Evolutionary conservation across 2,888 invertebrate genomes (phyloP).

Genomic region (Acanthosepion pharaonis): DNA sequence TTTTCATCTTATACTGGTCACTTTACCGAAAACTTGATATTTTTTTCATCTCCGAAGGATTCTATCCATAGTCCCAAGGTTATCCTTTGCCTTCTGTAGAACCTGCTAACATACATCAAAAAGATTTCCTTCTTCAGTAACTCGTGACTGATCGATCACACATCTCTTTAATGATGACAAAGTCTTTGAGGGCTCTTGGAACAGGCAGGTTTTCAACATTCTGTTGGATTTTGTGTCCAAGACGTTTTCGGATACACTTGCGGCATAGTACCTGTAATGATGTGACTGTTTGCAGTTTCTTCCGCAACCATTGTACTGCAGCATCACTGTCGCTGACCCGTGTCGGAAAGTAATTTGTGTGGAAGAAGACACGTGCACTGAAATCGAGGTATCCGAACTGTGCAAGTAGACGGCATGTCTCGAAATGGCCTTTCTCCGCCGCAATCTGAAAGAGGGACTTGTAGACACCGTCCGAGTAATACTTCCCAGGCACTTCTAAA

Average conservation of each 20-base stretch:
- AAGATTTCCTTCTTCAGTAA: background rate
- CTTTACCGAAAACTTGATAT: too few species aligned
- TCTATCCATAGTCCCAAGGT: background rate
- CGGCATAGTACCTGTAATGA: slow-evolving; percentile 72
- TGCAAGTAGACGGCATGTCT: slow-evolving; percentile 71
- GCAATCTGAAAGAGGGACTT: slow-evolving; percentile 71
- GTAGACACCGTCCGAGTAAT: slow-evolving; percentile 70
- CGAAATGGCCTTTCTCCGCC: slow-evolving; percentile 72
- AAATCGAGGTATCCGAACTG: slow-evolving; percentile 70
- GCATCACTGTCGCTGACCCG: slow-evolving; percentile 67
- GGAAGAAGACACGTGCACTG: slow-evolving; percentile 64
- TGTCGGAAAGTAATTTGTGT: slow-evolving; percentile 66
- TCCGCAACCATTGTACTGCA: slow-evolving; percentile 66
- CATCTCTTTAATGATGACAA: slow-evolving; percentile 70
- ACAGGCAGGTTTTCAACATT: slow-evolving; percentile 69
- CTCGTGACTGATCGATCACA: background rate
- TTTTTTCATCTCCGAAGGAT: background rate
- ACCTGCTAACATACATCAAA: background rate
- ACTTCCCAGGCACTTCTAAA: slow-evolving; percentile 72
- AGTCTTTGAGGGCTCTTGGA: slow-evolving; percentile 72
- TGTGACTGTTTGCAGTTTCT: slow-evolving; percentile 69
- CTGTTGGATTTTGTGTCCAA: slow-evolving; percentile 69
- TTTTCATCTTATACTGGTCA: too few species aligned
- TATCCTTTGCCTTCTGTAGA: background rate
- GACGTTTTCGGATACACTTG: slow-evolving; percentile 70